Evolutionary conservation across 2,113 vertebrate species (phyloP).

Genomic region (Phyllostomus discolor): DNA sequence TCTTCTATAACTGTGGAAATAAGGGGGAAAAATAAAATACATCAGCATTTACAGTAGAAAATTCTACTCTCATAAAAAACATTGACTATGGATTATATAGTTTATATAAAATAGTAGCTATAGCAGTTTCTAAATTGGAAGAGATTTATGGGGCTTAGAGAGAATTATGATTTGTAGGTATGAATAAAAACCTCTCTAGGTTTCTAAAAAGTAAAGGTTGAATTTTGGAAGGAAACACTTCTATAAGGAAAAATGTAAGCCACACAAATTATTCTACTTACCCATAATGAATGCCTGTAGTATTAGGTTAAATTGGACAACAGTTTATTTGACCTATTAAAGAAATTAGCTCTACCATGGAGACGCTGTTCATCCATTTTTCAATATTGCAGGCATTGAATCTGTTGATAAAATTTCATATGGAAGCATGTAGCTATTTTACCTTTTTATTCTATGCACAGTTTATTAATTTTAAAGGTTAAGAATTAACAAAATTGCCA

Average conservation of each 20-base stretch:
- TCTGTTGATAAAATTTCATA: background rate
- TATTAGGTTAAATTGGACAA: background rate
- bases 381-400: background rate
- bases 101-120: conserved; percentile 30
- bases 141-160: conserved; percentile 43
- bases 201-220: background rate
- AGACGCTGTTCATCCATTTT: background rate
- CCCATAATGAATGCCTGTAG: background rate
- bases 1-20: conserved; percentile 36
- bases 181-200: conserved; percentile 9
- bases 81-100: conserved; percentile 53
- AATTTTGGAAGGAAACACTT: conserved; percentile 9
- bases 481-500: background rate
- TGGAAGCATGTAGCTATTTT: background rate
- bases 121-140: conserved; percentile 40
- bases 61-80: conserved; percentile 37
- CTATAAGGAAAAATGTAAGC: background rate
- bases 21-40: background rate
- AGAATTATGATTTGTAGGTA: conserved; percentile 9
- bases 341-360: background rate
- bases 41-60: background rate
- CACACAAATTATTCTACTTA: background rate
- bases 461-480: background rate
- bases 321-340: background rate
- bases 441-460: background rate